Evolutionary conservation across 2,888 invertebrate genomes (phyloP), one percentile per base, ranked within the genome.

Genomic region (Notocelia uddmanniana): DNA sequence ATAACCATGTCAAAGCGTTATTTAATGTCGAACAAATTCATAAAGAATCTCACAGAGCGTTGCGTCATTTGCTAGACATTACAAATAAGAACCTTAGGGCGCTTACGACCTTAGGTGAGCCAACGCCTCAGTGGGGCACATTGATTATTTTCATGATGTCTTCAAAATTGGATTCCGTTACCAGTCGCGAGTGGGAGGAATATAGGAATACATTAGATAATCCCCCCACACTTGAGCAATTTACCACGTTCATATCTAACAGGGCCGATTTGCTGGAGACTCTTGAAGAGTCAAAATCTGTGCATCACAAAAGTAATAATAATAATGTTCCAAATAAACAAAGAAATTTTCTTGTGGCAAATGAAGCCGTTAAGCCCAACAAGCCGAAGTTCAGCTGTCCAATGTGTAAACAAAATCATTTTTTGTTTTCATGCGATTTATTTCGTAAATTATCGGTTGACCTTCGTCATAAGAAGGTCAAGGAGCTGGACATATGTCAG

Each of bases 1-100:
- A 77, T 50, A 74, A 78, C 52, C 79, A 79, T 41, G 64, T 78
- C 3, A 66, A 77, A 11, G 73, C 76, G 0, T 72, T 79, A 50
- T 79, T 79, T 71, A 74, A 73, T 37, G 37, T 77, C 37, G 69
- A 77, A 31, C n/a, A 23, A 3, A 71, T 78, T 60, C 21, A 54
- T 11, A 74, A 34, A 52, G 76, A 79, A 64, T 79, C 75, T 6
- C 50, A 66, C 55, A 52, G 11, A 0, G 58, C 62, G 0, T 52
- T 77, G 34, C 73, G 31, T 31, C 31, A 31, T 31, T 31, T n/a
- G n/a, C n/a, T n/a, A n/a, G n/a, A n/a, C 21, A 58, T 70, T 15
- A 74, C 70, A 0, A 74, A 74, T 34, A 74, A 71, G 59, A 76
- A 76, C 15, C 55, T 75, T 18, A 31, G 74, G 19, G 73, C 74